Conservation (phyloP, 2,888 invertebrate genomes). For the Acleris holmiana region DNA sequence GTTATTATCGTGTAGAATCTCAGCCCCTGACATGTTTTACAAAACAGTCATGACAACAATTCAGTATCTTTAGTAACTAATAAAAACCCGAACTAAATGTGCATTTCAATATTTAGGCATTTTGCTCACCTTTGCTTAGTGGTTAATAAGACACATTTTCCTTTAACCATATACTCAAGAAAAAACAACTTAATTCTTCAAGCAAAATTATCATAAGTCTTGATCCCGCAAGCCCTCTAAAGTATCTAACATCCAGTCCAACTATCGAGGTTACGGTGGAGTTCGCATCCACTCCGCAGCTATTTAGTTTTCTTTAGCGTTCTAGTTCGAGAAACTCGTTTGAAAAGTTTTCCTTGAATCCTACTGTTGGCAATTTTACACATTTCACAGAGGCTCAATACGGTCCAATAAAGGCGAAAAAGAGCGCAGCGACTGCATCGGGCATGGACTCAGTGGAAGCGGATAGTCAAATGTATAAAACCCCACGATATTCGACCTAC, state of each 20-base stretch:
- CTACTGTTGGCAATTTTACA: constrained; percentile 68
- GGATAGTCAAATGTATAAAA: constrained; percentile 4
- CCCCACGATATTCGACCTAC: too few species aligned
- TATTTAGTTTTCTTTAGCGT: constrained; percentile 57
- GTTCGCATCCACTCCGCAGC: constrained; percentile 44
- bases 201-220: neutral
- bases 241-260: constrained; percentile 28
- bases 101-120: too few species aligned
- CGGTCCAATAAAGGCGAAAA: constrained; percentile 61
- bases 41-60: too few species aligned
- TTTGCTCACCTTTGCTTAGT: too few species aligned
- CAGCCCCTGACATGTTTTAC: too few species aligned
- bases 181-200: too few species aligned
- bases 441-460: constrained; percentile 36
- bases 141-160: too few species aligned
- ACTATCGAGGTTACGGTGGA: constrained; percentile 34
- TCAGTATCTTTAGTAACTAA: too few species aligned
- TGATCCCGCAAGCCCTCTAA: neutral
- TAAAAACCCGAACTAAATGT: too few species aligned
- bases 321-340: constrained; percentile 59
- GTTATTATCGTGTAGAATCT: too few species aligned
- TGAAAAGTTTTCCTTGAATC: constrained; percentile 59
- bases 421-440: constrained; percentile 46
- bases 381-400: constrained; percentile 67
- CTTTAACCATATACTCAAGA: too few species aligned